Conservation (phyloP, 1,140 invertebrate species). For the Oncopodura yosiiana region DNA sequence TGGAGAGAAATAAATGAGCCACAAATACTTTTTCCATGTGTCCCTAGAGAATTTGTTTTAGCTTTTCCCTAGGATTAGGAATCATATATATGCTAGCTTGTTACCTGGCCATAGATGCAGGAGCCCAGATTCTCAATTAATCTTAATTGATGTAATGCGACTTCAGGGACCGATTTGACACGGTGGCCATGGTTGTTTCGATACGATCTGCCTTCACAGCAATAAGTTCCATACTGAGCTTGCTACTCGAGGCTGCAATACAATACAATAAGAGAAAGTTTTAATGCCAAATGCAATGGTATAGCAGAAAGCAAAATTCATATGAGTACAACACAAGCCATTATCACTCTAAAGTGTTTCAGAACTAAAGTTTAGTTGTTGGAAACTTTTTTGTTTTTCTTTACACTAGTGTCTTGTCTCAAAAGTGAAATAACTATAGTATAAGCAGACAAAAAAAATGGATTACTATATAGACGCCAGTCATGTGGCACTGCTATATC, state of each 20-base stretch:
- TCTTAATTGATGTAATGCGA: constrained; percentile 35
- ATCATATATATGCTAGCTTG: background rate
- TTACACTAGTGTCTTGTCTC: too few species aligned
- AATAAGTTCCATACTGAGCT: constrained; percentile 28
- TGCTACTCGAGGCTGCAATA: constrained; percentile 25
- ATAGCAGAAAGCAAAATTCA: background rate
- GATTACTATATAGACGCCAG: too few species aligned
- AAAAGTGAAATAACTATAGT: too few species aligned
- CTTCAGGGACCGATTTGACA: constrained; percentile 31
- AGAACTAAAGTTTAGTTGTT: too few species aligned
- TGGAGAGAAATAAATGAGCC: background rate
- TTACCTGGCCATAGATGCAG: constrained; percentile 33
- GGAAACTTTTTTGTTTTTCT: too few species aligned
- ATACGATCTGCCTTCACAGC: constrained; percentile 20
- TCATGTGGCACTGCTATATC: too few species aligned
- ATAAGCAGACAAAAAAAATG: too few species aligned
- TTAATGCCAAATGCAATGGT: background rate
- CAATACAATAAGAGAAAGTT: background rate
- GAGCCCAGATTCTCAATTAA: constrained; percentile 35
- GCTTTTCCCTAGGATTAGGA: too few species aligned
- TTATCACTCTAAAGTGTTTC: too few species aligned
- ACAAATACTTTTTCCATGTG: background rate
- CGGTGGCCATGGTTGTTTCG: constrained; percentile 26
- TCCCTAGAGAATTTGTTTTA: background rate
- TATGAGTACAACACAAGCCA: background rate